phyloP scores from a whole-genome alignment of 2,888 invertebrate species.

The Endomychus coccineus region DNA sequence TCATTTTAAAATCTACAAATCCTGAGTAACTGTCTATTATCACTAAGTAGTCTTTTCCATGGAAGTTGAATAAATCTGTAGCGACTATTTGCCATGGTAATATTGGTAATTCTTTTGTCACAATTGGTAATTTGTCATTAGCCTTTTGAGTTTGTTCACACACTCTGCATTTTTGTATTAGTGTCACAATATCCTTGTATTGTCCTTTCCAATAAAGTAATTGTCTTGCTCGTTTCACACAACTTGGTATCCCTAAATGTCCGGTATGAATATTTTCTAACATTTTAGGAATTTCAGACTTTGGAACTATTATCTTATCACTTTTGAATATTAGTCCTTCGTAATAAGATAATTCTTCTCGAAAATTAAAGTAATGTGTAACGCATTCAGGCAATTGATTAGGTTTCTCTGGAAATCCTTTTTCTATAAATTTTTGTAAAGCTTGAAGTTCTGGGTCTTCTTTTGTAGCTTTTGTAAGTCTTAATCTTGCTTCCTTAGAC shows the following conservation, averaged over 20 bases:
- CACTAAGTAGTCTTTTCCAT: constrained; percentile 10
- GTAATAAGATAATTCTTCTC: constrained; percentile 4
- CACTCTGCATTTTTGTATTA: constrained; percentile 8
- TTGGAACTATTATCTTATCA: too few species aligned
- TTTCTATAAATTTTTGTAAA: background rate
- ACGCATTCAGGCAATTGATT: constrained; percentile 1
- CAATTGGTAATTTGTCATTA: too few species aligned
- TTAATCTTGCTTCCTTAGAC: too few species aligned
- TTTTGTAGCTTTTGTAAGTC: too few species aligned
- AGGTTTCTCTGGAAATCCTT: constrained; percentile 6
- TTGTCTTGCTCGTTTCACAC: constrained; percentile 13
- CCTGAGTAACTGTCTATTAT: constrained; percentile 14
- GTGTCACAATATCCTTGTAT: constrained; percentile 10
- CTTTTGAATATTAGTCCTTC: constrained; percentile 1
- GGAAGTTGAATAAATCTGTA: constrained; percentile 9
- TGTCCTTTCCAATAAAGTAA: constrained; percentile 13
- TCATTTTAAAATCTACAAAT: constrained; percentile 12
- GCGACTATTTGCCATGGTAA: constrained; percentile 14
- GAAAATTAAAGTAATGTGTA: constrained; percentile 8
- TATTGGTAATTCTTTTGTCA: constrained; percentile 9
- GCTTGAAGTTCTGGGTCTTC: constrained; percentile 3
- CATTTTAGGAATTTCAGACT: too few species aligned
- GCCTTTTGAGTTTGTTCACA: constrained; percentile 9
- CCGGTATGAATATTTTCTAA: constrained; percentile 11
- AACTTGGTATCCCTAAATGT: constrained; percentile 14